phyloP scores from a whole-genome alignment of 1,140 invertebrate genomes.

The Ostrea denselamellosa region DNA sequence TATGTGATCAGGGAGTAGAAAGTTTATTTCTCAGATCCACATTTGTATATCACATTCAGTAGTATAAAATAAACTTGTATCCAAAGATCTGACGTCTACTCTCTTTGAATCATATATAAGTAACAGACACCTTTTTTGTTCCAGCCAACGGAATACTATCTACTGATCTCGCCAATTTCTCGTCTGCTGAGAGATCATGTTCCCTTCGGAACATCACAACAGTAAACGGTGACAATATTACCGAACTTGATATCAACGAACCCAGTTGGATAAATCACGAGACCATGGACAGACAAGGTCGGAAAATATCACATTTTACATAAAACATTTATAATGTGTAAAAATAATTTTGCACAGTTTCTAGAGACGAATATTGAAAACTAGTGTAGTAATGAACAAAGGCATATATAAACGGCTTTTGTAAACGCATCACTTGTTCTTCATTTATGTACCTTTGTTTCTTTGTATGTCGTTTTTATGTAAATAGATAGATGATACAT shows the following conservation, averaged over 20 bases:
- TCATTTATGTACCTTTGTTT: too few relatives aligned
- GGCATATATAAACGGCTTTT: too few relatives aligned
- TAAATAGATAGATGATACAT: too few relatives aligned
- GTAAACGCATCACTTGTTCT: too few relatives aligned
- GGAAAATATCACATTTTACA: not conserved
- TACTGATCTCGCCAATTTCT: not conserved
- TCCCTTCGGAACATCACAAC: not conserved
- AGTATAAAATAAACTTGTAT: too few relatives aligned
- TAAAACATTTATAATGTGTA: not conserved
- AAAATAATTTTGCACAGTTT: not conserved
- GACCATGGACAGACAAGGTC: not conserved
- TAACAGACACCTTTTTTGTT: not conserved
- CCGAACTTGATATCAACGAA: not conserved
- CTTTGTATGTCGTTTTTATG: too few relatives aligned
- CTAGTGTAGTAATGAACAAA: too few relatives aligned
- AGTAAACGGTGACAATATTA: not conserved
- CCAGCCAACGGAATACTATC: not conserved
- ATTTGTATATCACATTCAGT: too few relatives aligned
- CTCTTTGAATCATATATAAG: too few relatives aligned
- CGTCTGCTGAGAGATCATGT: not conserved
- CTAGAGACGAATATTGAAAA: too few relatives aligned
- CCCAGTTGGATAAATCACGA: not conserved
- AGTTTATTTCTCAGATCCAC: too few relatives aligned
- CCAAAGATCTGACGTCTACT: too few relatives aligned
- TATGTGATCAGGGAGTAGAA: not conserved